Evolutionary conservation across 2,888 invertebrate genomes (phyloP), one percentile per base, ranked within the genome.

Genomic region (Cataglyphis altisquamis): DNA sequence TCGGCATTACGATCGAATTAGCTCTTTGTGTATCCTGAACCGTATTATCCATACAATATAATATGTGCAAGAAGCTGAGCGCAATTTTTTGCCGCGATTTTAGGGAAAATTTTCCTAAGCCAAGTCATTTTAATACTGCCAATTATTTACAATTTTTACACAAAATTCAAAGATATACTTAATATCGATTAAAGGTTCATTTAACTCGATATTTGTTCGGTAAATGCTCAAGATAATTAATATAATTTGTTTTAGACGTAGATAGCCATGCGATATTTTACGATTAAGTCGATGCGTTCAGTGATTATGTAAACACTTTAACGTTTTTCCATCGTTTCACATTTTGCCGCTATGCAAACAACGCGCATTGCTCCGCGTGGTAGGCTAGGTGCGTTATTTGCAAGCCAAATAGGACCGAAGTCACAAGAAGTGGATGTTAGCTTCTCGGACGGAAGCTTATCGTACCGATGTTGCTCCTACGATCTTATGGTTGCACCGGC

Each of bases 341-440:
- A 55, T 77, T 70, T 64, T 29, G 70, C 62, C 81, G 83, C 77
- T 68, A 41, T 55, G 68, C 72, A 83, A 84, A 82, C 80, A 29
- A 60, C 62, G 48, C 29, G 36, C 64, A 55, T 12, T 45, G 52
- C 12, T 52, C 3, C 57, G 63, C 55, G 67, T 66, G 32, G 41
- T 36, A 81, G 68, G 60, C 41, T 64, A 72, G 75, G 74, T 36
- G 45, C 68, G 45, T 52, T 48, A 89, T 90, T 89, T 89, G 89
- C 90, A 88, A 90, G 75, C 83, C 87, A 90, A 89, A 91, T 88
- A 86, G 87, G 87, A 84, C 80, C 85, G 87, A 87, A 89, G 88
- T 91, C 90, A n/a, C n/a, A 87, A 85, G 87, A 78, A 89, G 87
- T 84, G 86, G 57, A 63, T 82, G 85, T 67, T 72, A 73, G 78